phyloP scores from a whole-genome alignment of 2,888 invertebrate genomes.

The Merodon equestris region DNA sequence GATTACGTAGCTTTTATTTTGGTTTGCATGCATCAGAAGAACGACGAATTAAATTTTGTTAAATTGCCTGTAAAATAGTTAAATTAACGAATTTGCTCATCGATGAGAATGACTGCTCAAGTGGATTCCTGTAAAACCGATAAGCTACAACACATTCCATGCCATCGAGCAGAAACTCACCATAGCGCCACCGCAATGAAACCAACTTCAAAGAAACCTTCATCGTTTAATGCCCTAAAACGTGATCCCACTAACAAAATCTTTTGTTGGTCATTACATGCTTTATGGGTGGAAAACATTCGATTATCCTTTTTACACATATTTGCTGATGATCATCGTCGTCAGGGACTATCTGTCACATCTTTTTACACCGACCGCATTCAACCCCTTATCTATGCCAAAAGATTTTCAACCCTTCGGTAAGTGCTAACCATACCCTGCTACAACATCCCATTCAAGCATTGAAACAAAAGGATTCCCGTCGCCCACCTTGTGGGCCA shows the following conservation, averaged over 20 bases:
- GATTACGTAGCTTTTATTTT: slow-evolving; percentile 11
- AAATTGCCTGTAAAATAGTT: slow-evolving; percentile 21
- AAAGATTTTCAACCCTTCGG: slow-evolving; percentile 32
- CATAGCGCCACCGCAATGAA: background rate
- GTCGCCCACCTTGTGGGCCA: slow-evolving; percentile 5
- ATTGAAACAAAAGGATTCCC: slow-evolving; percentile 54
- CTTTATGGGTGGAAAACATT: slow-evolving; percentile 67
- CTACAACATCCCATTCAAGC: slow-evolving; percentile 8
- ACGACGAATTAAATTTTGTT: background rate
- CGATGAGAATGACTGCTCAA: slow-evolving; percentile 35
- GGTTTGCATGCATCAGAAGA: slow-evolving; percentile 1
- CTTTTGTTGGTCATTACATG: slow-evolving; percentile 62
- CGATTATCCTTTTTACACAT: slow-evolving; percentile 68
- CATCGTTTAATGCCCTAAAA: slow-evolving; percentile 32
- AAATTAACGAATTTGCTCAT: slow-evolving; percentile 20
- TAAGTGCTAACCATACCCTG: slow-evolving; percentile 9
- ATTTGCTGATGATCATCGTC: slow-evolving; percentile 64
- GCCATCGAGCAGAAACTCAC: no score
- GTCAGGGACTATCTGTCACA: slow-evolving; percentile 60
- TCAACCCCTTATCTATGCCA: slow-evolving; percentile 40
- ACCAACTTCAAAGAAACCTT: slow-evolving; percentile 33
- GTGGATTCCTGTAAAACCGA: slow-evolving; percentile 14
- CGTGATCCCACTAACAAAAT: slow-evolving; percentile 24
- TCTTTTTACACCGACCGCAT: slow-evolving; percentile 56
- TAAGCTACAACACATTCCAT: slow-evolving; percentile 13